Conservation (phyloP, 2,797 vertebrate genomes). For the Parauchenoglanis ngamensis region DNA sequence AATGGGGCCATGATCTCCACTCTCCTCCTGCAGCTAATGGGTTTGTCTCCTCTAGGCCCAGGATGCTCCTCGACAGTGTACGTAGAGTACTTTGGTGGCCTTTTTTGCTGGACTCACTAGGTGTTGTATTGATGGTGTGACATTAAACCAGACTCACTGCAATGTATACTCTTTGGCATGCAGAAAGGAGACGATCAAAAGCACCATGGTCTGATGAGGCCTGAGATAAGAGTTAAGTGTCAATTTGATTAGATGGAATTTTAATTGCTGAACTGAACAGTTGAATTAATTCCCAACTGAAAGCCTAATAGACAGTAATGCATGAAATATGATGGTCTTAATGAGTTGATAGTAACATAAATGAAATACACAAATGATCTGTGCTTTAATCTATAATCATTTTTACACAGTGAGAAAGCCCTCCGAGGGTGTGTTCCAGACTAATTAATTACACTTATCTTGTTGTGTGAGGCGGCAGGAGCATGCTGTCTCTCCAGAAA, state of each 20-base stretch:
- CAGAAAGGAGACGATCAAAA: neutral
- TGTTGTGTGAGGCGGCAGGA: slow-evolving; percentile 13
- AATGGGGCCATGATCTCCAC: neutral
- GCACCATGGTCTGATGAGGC: neutral
- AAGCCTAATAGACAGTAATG: slow-evolving; percentile 14
- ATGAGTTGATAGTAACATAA: slow-evolving; percentile 30
- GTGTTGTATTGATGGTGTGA: neutral
- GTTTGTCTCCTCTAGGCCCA: slow-evolving; percentile 28
- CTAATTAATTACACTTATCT: slow-evolving; percentile 30
- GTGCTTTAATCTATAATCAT: neutral
- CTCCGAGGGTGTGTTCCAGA: slow-evolving; percentile 29
- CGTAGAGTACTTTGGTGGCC: neutral
- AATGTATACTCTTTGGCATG: neutral
- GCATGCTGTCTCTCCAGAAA: slow-evolving; percentile 36
- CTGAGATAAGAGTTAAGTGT: neutral
- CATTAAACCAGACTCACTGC: neutral
- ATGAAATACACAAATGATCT: slow-evolving; percentile 26
- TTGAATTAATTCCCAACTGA: neutral
- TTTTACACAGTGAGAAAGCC: slow-evolving; percentile 5
- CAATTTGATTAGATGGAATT: neutral
- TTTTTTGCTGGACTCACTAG: neutral
- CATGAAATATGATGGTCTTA: neutral
- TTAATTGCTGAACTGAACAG: slow-evolving; percentile 3
- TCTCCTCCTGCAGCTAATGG: neutral
- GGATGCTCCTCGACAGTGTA: slow-evolving; percentile 5